Evolutionary conservation across 2,888 invertebrate genomes (phyloP).

Genomic region (Torymus texanus): DNA sequence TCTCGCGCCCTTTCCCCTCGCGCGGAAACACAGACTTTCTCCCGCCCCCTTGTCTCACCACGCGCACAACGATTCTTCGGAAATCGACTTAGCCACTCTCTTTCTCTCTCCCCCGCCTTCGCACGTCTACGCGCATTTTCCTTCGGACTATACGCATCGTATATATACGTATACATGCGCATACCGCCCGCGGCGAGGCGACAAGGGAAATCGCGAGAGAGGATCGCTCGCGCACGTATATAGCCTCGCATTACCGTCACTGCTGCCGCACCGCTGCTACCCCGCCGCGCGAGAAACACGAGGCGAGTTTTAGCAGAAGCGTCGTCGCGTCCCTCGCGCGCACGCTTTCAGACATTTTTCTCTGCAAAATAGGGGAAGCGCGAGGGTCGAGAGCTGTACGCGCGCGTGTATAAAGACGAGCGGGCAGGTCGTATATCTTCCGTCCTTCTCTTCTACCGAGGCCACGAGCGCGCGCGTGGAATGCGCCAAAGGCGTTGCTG

Average conservation of each 20-base stretch:
- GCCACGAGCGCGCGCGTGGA: conserved; percentile 26
- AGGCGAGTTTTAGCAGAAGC: conserved; percentile 45
- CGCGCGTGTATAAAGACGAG: background rate
- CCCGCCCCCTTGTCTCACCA: too few species aligned
- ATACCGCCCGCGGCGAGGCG: conserved; percentile 56
- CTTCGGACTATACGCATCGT: conserved; percentile 20
- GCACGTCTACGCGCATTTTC: background rate
- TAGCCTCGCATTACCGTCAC: conserved; percentile 39
- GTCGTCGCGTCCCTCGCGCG: conserved; percentile 35
- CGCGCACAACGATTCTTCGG: conserved; percentile 10
- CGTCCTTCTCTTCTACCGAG: conserved; percentile 4
- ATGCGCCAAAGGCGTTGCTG: conserved; percentile 52
- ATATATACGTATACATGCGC: background rate
- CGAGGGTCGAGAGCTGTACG: conserved; percentile 38
- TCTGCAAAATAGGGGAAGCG: conserved; percentile 46
- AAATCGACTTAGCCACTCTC: conserved; percentile 23
- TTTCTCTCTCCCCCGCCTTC: background rate
- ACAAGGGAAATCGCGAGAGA: conserved; percentile 58
- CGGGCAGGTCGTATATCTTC: conserved; percentile 4
- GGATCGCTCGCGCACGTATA: conserved; percentile 51
- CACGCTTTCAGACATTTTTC: conserved; percentile 50
- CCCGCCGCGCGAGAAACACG: conserved; percentile 39
- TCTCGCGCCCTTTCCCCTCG: too few species aligned
- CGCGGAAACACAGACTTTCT: too few species aligned
- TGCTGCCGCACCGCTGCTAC: too few species aligned